Base-by-base conservation (phyloP, 2,888 invertebrate genomes). In the Parnassius orleans region DNA sequence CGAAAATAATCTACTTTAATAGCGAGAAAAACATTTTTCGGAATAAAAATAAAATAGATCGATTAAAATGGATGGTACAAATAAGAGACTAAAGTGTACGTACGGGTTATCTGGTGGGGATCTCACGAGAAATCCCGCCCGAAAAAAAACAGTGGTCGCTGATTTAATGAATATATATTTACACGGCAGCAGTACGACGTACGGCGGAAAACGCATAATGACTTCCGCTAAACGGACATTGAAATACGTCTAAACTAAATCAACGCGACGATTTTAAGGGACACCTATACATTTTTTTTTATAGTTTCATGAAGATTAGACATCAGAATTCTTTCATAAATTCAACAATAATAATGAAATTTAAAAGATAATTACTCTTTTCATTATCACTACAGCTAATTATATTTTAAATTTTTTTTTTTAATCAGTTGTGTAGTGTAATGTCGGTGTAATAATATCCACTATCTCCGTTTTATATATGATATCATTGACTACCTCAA, bases 171-270 rank as follows among this genome's bases (percentile, higher is more conserved):
- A 87, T 87, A 87, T 72, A 85, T 87, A 87, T 87, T 86, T 81
- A 87, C 85, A 84, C 82, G 80, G 77, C 83, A 80, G 68, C 78
- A 83, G 78, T 82, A 86, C 81, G 78, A 72, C 75, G 80, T 72
- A 76, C 83, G 78, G 78, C 87, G 87, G 87, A 87, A 88, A 90
- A 82, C 83, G 90, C 83, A 90, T 91, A 90, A 91, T 90, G 85
- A 90, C 82, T 90, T 90, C 90, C 90, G 87, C 74, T 81, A 78
- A 76, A 65, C 77, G 76, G 79, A 79, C 82, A 78, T 77, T 80
- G 81, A 85, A 84, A 84, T 86, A 83, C 82, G 81, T 80, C 80
- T 70, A 86, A 86, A 87, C 84, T 83, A 85, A 86, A 86, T 83
- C 75, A 67, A 74, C 48, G 10, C 14, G 5, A 48, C 33, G 14